phyloP scores from a whole-genome alignment of 2,888 invertebrate genomes.

The Torymus texanus region DNA sequence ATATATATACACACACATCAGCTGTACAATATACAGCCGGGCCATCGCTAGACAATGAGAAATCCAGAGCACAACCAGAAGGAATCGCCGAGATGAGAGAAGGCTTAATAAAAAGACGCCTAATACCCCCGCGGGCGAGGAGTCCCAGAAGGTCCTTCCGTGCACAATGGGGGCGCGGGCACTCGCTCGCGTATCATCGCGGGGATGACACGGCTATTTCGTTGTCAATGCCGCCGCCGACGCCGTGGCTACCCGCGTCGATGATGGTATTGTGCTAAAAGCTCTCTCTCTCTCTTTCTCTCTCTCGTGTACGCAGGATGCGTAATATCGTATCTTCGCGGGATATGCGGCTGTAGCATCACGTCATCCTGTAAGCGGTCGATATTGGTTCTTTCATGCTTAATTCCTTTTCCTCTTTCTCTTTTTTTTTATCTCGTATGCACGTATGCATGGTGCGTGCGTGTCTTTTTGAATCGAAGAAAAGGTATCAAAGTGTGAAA shows the following conservation, averaged over 20 bases:
- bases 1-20: constrained; percentile 30
- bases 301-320: constrained; percentile 58
- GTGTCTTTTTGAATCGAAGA: constrained; percentile 57
- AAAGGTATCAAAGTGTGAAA: constrained; percentile 57
- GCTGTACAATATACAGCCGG: neutral
- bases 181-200: constrained; percentile 66
- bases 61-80: constrained; percentile 62
- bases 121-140: constrained; percentile 60
- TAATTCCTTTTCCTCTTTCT: constrained; percentile 11
- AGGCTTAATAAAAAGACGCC: constrained; percentile 71
- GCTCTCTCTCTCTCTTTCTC: constrained; percentile 42
- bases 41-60: constrained; percentile 60
- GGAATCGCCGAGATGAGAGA: constrained; percentile 57
- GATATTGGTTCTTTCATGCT: constrained; percentile 1
- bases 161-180: constrained; percentile 66
- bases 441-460: constrained; percentile 16
- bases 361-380: constrained; percentile 58
- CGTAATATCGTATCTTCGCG: constrained; percentile 26
- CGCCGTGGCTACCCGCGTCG: constrained; percentile 64
- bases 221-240: constrained; percentile 63
- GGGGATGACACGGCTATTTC: constrained; percentile 73
- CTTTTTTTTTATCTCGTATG: constrained; percentile 47
- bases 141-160: constrained; percentile 69
- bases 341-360: constrained; percentile 51
- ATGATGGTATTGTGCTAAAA: constrained; percentile 66